Conservation (phyloP, 2,113 vertebrate species). For the Larimichthys polyactis region DNA sequence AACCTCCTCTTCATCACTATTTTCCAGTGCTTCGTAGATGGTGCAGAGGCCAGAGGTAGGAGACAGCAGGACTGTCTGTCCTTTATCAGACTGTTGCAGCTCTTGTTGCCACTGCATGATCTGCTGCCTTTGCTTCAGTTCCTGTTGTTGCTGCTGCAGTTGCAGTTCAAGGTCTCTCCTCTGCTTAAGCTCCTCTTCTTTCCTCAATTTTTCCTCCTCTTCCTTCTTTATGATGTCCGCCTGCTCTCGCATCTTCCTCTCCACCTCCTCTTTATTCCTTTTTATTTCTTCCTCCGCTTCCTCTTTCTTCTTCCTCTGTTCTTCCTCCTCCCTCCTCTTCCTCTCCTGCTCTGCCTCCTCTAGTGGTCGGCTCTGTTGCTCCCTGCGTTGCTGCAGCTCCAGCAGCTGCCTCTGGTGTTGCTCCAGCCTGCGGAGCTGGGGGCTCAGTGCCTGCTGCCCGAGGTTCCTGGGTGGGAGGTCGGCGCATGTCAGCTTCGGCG, state of each 20-base stretch:
- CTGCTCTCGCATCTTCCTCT: slow-evolving; percentile 22
- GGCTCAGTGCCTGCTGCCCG: slow-evolving; percentile 62
- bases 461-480: slow-evolving; percentile 78
- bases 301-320: slow-evolving; percentile 63
- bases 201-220: slow-evolving; percentile 21
- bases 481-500: slow-evolving; percentile 67
- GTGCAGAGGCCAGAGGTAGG: slow-evolving; percentile 83
- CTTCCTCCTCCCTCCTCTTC: slow-evolving; percentile 64
- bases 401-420: slow-evolving; percentile 82
- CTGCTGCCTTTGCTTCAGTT: slow-evolving; percentile 81
- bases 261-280: slow-evolving; percentile 58
- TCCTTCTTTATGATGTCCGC: slow-evolving; percentile 8
- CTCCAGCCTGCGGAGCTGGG: slow-evolving; percentile 82
- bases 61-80: slow-evolving; percentile 61
- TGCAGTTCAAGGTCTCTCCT: slow-evolving; percentile 70
- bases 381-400: slow-evolving; percentile 80
- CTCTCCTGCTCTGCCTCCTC: slow-evolving; percentile 74
- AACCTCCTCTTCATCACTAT: slow-evolving; percentile 74
- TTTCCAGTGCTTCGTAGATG: slow-evolving; percentile 84
- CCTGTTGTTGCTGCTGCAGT: slow-evolving; percentile 78
- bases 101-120: slow-evolving; percentile 81
- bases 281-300: slow-evolving; percentile 69
- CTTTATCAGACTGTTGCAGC: slow-evolving; percentile 67
- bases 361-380: slow-evolving; percentile 68
- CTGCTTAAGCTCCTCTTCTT: slow-evolving; percentile 58